Conservation (phyloP, 1,140 invertebrate species). For the Parasteatoda tepidariorum region DNA sequence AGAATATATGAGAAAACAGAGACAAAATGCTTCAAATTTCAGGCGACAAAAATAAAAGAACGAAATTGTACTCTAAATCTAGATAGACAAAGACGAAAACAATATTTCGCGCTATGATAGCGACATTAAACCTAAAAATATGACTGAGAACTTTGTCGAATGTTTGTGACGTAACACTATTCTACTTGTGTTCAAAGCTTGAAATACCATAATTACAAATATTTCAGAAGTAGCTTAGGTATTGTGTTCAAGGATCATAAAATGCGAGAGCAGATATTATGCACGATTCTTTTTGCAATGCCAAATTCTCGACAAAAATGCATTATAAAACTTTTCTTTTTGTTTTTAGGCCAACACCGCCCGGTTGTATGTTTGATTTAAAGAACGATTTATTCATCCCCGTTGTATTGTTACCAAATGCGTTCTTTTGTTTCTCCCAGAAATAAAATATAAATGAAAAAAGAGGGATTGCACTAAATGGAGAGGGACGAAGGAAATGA, state of each 20-base stretch:
- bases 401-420: conserved; percentile 41
- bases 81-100: conserved; percentile 25
- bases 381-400: conserved; percentile 30
- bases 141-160: conserved; percentile 7
- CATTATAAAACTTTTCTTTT: background rate
- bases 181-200: conserved; percentile 26
- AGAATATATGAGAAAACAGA: too few species aligned
- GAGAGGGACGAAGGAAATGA: background rate
- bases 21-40: too few species aligned
- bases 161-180: conserved; percentile 18
- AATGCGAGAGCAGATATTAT: conserved; percentile 13
- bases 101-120: conserved; percentile 39
- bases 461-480: conserved; percentile 4
- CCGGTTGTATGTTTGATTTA: conserved; percentile 35
- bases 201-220: conserved; percentile 41
- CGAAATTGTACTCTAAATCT: too few species aligned
- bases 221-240: conserved; percentile 35
- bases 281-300: conserved; percentile 33
- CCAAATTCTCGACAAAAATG: background rate
- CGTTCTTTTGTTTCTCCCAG: conserved; percentile 35
- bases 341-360: background rate
- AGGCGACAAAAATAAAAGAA: too few species aligned
- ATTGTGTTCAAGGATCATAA: conserved; percentile 49
- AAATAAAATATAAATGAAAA: conserved; percentile 10
- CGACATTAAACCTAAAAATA: conserved; percentile 17